Base-by-base conservation (phyloP, 2,888 invertebrate species). In the Diaprepes abbreviatus region DNA sequence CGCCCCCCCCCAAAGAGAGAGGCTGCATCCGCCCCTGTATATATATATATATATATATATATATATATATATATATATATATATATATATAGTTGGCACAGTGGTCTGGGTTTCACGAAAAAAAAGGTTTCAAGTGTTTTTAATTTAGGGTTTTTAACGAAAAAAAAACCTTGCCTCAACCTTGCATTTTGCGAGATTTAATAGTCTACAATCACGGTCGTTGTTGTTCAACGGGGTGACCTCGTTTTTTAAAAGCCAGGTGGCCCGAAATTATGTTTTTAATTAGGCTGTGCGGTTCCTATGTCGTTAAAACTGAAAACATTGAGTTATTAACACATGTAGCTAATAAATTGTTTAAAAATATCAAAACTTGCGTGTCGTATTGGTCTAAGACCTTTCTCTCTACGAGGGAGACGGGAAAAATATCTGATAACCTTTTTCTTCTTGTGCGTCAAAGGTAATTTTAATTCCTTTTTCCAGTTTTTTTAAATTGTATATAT, bases 191-290 rank as follows among this genome's bases (percentile, higher is more conserved):
- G 48, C 48, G 10, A 50, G 16, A 28, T 24, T 50, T 50, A 50
- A 50, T 50, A 7, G 12, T 1, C n/a, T 21, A 28, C 9, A 50
- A 50, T 50, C 48, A 50, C 14, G 48, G 48, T 9, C 48, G 48
- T 28, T n/a, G 48, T 28, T 50, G 28, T 50, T 28, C 14, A 50
- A 28, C 28, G 28, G 48, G 28, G 28, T 28, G 48, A 50, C 48
- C 48, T 50, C 48, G 48, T 50, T 50, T 50, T 50, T 50, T 50
- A 2, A 21, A 28, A 50, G 48, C 48, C 48, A 50, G 48, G 48
- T 50, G 48, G 48, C 48, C 28, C 21, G 48, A 28, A 50, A n/a
- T 50, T 50, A 50, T 50, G 48, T 7, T 28, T 50, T 50, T 50
- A 50, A 50, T 50, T 50, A 50, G 14, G 14, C 14, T 28, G 21